phyloP scores from a whole-genome alignment of 2,113 vertebrate species.

The Thymallus thymallus region DNA sequence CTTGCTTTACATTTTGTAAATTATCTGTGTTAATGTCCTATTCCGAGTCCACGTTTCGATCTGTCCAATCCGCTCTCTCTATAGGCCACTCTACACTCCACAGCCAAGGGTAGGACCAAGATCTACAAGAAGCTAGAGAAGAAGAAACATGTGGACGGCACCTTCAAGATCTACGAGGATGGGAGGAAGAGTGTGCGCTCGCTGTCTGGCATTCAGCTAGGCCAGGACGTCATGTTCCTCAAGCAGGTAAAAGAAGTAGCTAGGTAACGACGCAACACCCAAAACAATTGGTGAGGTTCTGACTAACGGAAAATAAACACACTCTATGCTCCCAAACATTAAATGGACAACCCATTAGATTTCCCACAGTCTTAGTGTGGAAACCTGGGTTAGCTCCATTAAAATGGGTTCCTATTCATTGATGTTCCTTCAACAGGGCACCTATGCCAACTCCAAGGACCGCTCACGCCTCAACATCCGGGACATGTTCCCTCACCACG shows the following conservation, averaged over 20 bases:
- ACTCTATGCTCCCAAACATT: no score
- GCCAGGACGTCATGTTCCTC: constrained; percentile 96
- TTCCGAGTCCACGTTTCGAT: no score
- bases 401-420: no score
- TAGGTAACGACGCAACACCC: no score
- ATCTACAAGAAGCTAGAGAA: constrained; percentile 93
- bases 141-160: constrained; percentile 89
- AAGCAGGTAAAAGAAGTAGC: constrained; percentile 68
- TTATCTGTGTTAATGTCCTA: no score
- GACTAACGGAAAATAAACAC: no score
- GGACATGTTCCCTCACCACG: constrained; percentile 89
- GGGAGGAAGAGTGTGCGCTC: constrained; percentile 94
- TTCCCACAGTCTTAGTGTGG: no score
- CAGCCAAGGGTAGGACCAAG: constrained; percentile 90
- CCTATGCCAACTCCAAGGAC: constrained; percentile 83
- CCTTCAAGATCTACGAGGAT: constrained; percentile 95
- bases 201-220: constrained; percentile 91
- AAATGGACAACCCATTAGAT: no score
- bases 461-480: constrained; percentile 85
- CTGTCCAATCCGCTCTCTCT: neutral
- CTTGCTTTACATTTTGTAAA: no score
- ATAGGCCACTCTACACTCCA: constrained; percentile 90
- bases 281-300: no score
- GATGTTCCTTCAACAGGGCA: constrained; percentile 96
- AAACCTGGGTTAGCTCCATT: no score